A percentile compares a stretch with the other conserved stretches of the same genome.
Evolutionary conservation across 2,888 invertebrate species (phyloP).

Genomic region (Meteorus cinctellus): DNA sequence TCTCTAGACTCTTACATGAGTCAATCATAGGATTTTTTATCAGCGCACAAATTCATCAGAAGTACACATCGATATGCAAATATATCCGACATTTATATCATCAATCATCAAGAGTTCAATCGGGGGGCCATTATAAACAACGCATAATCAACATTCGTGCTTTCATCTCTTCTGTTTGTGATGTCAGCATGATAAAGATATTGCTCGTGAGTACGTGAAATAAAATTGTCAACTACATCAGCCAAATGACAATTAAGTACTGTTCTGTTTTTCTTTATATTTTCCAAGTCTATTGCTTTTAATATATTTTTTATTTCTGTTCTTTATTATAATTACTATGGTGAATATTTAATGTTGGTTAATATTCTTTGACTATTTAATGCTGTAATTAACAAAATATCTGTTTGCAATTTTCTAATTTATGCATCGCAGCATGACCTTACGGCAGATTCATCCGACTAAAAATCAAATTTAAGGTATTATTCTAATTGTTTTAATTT

Average conservation of each 20-base stretch:
- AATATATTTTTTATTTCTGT: conserved; percentile 6
- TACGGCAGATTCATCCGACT: conserved; percentile 29
- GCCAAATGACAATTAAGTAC: conserved; percentile 35
- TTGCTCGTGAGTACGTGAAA: conserved; percentile 56
- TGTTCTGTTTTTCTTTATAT: conserved; percentile 54
- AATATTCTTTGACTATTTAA: not conserved
- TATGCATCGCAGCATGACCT: conserved; percentile 36
- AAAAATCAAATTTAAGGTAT: conserved; percentile 15
- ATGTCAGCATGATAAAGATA: conserved; percentile 52
- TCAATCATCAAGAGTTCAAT: conserved; percentile 25
- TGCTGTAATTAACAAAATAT: conserved; percentile 21
- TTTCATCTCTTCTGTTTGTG: conserved; percentile 43
- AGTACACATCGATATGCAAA: conserved; percentile 18
- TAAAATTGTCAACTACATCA: conserved; percentile 15
- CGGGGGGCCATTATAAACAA: conserved; percentile 3
- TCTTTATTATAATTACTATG: not conserved
- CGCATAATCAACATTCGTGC: not conserved
- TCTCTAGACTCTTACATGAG: conserved; percentile 60
- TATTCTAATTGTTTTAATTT: not conserved
- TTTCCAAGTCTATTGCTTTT: not conserved
- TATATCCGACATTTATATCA: conserved; percentile 18
- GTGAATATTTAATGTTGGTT: not conserved
- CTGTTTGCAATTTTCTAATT: conserved; percentile 29
- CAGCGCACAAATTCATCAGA: not conserved
- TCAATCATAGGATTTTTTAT: not conserved